These are phyloP conservation scores for Falco columbarius DNA, from an alignment of 2,797 vertebrate genomes.

Conservation along the genomic window DNA sequence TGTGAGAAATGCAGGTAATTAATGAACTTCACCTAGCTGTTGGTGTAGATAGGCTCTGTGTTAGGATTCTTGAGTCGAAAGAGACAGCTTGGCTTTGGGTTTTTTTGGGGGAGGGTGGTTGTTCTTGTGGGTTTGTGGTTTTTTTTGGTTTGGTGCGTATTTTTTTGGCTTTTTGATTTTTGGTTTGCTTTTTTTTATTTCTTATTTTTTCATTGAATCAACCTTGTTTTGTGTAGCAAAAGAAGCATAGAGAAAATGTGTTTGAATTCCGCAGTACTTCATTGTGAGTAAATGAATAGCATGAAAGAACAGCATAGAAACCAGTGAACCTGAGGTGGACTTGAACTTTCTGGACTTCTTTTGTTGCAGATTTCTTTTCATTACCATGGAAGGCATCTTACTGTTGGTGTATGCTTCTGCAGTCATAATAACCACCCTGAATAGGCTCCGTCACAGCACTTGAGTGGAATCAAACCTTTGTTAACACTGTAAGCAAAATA, in stretches of 20 bases:
- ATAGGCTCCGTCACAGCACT: background rate
- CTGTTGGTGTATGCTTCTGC: background rate
- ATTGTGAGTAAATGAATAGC: constrained; percentile 8
- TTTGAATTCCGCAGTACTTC: background rate
- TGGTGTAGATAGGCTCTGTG: background rate
- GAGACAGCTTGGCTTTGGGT: background rate
- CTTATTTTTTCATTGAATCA: background rate
- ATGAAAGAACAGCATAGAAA: background rate
- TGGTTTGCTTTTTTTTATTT: no score
- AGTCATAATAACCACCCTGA: background rate
- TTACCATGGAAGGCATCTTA: background rate
- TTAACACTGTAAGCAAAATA: background rate
- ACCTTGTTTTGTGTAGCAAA: background rate
- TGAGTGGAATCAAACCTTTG: background rate
- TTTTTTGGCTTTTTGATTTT: background rate
- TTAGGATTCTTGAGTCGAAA: background rate
- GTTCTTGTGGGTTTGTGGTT: background rate
- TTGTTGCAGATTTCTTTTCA: constrained; percentile 45
- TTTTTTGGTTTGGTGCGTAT: rapidly evolving
- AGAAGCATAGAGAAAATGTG: background rate
- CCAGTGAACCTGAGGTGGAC: constrained; percentile 45
- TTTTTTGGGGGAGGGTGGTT: no score
- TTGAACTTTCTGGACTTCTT: constrained; percentile 45
- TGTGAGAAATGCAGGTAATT: background rate
- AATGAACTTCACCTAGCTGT: background rate